Evolutionary conservation across 2,888 invertebrate genomes (phyloP).

Genomic region (Tachina grossa): DNA sequence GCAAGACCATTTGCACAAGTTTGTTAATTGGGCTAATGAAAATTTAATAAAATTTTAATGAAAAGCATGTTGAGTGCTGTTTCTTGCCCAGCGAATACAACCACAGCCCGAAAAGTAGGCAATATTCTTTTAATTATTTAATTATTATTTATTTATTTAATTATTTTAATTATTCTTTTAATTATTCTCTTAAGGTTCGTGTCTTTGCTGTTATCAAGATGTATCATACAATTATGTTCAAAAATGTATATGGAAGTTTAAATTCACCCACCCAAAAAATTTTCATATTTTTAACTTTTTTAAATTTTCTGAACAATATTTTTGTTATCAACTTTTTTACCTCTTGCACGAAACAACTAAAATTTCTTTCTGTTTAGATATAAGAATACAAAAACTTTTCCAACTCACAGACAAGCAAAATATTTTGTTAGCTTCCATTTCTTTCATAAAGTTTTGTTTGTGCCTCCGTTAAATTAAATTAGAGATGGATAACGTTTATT

Average conservation of each 20-base stretch:
- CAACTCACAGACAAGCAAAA: constrained; percentile 40
- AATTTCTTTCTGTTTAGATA: background rate
- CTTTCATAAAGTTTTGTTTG: constrained; percentile 24
- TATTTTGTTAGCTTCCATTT: constrained; percentile 53
- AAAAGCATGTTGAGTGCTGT: background rate
- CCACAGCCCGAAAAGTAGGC: no score
- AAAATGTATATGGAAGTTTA: no score
- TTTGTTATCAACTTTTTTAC: no score
- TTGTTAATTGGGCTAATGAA: no score
- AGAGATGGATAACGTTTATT: background rate
- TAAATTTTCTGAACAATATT: background rate
- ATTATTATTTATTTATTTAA: no score
- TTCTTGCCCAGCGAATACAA: no score
- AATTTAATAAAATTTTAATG: background rate
- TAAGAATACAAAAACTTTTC: constrained; percentile 16
- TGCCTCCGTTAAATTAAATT: constrained; percentile 4
- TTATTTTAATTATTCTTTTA: no score
- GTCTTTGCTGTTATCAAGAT: no score
- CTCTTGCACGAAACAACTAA: background rate
- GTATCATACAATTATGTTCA: no score
- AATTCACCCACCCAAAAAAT: background rate
- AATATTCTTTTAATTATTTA: no score
- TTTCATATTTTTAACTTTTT: background rate
- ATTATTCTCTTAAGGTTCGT: no score
- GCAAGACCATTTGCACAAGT: no score